Base-by-base conservation (phyloP, 2,888 invertebrate species). In the Cephus sareptanus region DNA sequence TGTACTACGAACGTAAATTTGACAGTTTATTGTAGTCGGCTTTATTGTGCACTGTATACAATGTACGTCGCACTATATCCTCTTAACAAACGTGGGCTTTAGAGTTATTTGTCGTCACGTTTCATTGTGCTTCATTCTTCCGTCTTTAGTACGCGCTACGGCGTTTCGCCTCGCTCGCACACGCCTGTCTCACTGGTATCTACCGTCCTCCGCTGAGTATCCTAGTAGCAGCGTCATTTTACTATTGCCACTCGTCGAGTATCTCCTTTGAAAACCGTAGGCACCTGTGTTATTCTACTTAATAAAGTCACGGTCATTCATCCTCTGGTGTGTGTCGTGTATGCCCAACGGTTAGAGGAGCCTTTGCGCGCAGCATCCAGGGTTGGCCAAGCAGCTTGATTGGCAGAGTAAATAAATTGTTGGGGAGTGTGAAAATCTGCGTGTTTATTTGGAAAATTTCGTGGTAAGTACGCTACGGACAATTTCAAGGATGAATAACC, bases 221-320 rank as follows among this genome's bases (percentile, higher is more conserved):
- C 56, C 56, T 9, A 15, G 15, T 23, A 6, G 56, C 23, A 56
- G 56, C 56, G 56, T 56, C 71, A 31, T 71, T 71, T 31, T 15
- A 71, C 71, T 56, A 56, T 56, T 13, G 31, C 71, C 71, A 34
- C 33, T 71, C 4, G 71, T 71, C 31, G 71, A 23, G 56, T 23
- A 11, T 31, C 71, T 31, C 71, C 31, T 71, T 71, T 71, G 71
- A 71, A 71, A 71, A 71, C 71, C 12, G 13, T 12, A 11, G 31
- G 31, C 34, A 71, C 34, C 71, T 71, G 71, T 23, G 71, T 71
- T n/a, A 71, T 71, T 71, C 71, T 71, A 15, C 31, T 71, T 71
- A 71, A 71, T 71, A 71, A 71, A 71, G 71, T 71, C 71, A 71
- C 23, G 71, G 31, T 71, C 71, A 71, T 71, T 71, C 71, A 71